Conservation (phyloP, 2,113 vertebrate species). For the Apteryx owenii region DNA sequence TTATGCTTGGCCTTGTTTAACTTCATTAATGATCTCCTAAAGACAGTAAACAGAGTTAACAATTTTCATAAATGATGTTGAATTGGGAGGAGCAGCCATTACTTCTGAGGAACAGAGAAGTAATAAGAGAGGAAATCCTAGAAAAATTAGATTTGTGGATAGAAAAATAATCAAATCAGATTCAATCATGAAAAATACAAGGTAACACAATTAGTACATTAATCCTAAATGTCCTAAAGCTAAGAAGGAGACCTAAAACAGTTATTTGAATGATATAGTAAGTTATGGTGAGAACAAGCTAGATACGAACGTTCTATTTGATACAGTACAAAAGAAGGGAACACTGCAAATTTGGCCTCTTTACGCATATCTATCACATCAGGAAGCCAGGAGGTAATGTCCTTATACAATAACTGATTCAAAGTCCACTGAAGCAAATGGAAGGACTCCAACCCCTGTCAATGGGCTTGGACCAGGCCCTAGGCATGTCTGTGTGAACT, state of each 20-base stretch:
- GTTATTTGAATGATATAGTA: not conserved
- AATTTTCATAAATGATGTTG: not conserved
- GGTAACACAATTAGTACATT: not conserved
- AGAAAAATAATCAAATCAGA: not conserved
- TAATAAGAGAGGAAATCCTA: not conserved
- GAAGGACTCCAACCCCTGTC: slow-evolving; percentile 56
- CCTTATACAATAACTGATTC: slow-evolving; percentile 64
- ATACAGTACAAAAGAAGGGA: not conserved
- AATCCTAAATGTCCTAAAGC: not conserved
- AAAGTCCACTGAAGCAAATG: slow-evolving; percentile 61
- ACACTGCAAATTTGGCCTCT: slow-evolving; percentile 34
- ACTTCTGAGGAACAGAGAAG: not conserved
- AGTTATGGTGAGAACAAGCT: not conserved
- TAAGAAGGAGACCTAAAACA: not conserved
- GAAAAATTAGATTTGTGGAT: not conserved
- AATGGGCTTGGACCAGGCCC: slow-evolving; percentile 70
- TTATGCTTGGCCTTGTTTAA: not conserved
- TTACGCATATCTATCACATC: not conserved
- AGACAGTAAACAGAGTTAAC: not conserved
- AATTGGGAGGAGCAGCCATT: not conserved
- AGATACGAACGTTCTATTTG: not conserved
- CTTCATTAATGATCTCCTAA: not conserved
- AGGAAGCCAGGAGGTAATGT: slow-evolving; percentile 64
- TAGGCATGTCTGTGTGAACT: slow-evolving; percentile 69
- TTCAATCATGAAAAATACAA: not conserved